Conservation (phyloP, 2,113 vertebrate species). For the Phycodurus eques region DNA sequence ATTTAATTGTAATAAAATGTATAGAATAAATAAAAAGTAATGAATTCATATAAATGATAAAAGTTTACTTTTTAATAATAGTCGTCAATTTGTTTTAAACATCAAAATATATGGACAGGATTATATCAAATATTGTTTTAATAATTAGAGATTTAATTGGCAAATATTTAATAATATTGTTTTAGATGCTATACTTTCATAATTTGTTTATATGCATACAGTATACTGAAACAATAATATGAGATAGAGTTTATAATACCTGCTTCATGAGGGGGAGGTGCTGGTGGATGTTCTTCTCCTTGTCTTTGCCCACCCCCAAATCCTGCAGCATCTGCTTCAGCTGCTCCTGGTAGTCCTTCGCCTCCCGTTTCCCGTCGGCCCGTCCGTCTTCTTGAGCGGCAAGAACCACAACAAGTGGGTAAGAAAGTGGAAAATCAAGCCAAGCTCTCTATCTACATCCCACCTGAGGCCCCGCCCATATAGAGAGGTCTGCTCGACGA, state of each 20-base stretch:
- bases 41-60: too few species aligned
- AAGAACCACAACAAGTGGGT: neutral
- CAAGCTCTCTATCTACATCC: neutral
- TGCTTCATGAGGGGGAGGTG: conserved; percentile 91
- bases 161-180: too few species aligned
- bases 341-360: conserved; percentile 85
- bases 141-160: too few species aligned
- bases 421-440: neutral
- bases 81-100: too few species aligned
- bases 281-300: conserved; percentile 81
- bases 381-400: neutral
- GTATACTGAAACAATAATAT: too few species aligned
- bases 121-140: too few species aligned
- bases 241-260: conserved; percentile 62
- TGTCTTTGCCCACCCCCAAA: conserved; percentile 78
- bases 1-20: too few species aligned
- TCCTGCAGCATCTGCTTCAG: conserved; percentile 95
- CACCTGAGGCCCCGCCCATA: conserved; percentile 79
- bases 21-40: too few species aligned
- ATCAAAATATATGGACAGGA: too few species aligned
- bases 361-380: conserved; percentile 61
- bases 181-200: neutral
- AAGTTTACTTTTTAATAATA: too few species aligned
- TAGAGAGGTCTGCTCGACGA: conserved; percentile 85
- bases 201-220: neutral